Evolutionary conservation across 2,113 vertebrate species (phyloP).

Genomic region (Anser cygnoides): DNA sequence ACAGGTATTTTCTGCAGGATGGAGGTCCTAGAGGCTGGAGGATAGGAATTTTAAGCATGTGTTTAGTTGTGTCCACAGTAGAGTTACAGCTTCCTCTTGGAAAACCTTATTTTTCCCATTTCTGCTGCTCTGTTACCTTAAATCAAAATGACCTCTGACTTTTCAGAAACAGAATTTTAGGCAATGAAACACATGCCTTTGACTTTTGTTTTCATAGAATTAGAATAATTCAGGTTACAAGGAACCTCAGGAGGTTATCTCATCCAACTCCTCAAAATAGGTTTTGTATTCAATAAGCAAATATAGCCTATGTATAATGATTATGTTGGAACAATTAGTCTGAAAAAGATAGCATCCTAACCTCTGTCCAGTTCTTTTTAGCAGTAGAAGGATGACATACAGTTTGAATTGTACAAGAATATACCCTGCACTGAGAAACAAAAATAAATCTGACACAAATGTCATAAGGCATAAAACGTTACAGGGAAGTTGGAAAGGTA

Average conservation of each 20-base stretch:
- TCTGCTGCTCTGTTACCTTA: background rate
- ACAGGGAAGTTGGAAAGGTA: conserved; percentile 35
- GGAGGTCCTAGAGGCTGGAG: background rate
- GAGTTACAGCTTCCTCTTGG: background rate
- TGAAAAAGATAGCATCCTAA: conserved; percentile 25
- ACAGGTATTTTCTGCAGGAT: background rate
- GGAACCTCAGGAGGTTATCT: conserved; percentile 13
- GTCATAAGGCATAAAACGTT: conserved; percentile 43
- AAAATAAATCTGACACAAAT: conserved; percentile 40
- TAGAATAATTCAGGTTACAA: conserved; percentile 32
- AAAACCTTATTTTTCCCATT: conserved; percentile 29
- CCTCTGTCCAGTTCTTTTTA: conserved; percentile 24
- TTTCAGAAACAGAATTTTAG: conserved; percentile 43
- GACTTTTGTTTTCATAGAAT: background rate
- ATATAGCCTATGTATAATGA: background rate
- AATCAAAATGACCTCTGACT: conserved; percentile 39
- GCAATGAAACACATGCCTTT: conserved; percentile 10
- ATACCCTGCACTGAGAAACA: background rate
- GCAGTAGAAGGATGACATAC: background rate
- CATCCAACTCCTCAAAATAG: conserved; percentile 25
- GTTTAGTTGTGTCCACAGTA: background rate
- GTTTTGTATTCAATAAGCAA: conserved; percentile 27
- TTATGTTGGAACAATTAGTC: conserved; percentile 40
- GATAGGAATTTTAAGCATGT: background rate
- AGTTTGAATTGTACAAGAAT: background rate